These are phyloP conservation scores for Helleia helle DNA, from an alignment of 2,888 invertebrate genomes.

Conservation along the genomic window DNA sequence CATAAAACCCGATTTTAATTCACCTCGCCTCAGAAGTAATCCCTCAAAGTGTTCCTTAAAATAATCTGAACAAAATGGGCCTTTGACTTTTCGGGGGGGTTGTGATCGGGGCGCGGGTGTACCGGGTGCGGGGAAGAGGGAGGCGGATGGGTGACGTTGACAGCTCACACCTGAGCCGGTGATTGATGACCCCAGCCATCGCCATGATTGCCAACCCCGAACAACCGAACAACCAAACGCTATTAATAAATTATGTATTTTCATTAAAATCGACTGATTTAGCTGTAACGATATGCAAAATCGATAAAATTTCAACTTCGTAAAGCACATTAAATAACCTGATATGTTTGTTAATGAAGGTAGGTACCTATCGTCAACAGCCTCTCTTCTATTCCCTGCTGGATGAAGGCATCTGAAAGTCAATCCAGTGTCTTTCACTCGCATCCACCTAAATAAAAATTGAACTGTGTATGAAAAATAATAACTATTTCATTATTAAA, in stretches of 20 bases:
- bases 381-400: too few relatives aligned
- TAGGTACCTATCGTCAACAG: too few relatives aligned
- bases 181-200: conserved; percentile 65
- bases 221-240: background rate
- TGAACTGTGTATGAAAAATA: too few relatives aligned
- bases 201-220: conserved; percentile 42
- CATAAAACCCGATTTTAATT: background rate
- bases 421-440: too few relatives aligned
- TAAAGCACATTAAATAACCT: too few relatives aligned
- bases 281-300: background rate
- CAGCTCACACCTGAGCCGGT: conserved; percentile 56
- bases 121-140: conserved; percentile 21
- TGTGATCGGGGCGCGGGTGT: conserved; percentile 21
- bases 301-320: background rate
- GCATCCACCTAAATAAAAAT: too few relatives aligned
- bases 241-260: background rate
- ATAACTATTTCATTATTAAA: too few relatives aligned
- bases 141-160: conserved; percentile 22
- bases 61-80: conserved; percentile 13
- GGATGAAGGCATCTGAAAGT: too few relatives aligned
- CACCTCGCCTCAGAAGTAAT: background rate
- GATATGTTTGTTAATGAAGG: too few relatives aligned
- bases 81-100: conserved; percentile 15
- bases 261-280: background rate
- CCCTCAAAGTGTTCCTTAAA: background rate